Base-by-base conservation (phyloP, 1,140 invertebrate species). In the Atta texana region DNA sequence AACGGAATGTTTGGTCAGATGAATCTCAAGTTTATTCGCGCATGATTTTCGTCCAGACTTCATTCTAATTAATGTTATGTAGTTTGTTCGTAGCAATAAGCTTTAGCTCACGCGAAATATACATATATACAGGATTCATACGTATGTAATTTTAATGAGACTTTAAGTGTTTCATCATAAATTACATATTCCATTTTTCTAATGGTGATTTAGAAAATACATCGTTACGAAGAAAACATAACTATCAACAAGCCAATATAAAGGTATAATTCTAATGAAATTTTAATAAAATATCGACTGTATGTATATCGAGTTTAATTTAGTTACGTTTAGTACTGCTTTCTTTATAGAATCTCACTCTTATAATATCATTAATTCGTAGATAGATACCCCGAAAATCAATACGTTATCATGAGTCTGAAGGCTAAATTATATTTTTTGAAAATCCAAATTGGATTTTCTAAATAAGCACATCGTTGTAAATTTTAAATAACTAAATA, bases 1-100 rank as follows among this genome's bases (percentile, higher is more conserved):
- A 80, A 68, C 61, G 76, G 76, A 34, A 80, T 68, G 49, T 80
- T 80, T 80, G 76, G 44, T 44, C 44, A 68, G 61, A 66, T 80
- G 76, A 68, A 80, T 68, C 61, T 68, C 76, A 78, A 78, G 76
- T 34, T 80, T 80, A 80, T 80, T 80, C 76, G 44, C 44, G 76
- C 76, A 68, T 80, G 61, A 80, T 80, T 80, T 80, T 80, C 76
- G 44, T 55, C 44, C 61, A 12, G 28, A 34, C 28, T 31, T 53
- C 44, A 34, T 68, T 80, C 76, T 80, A 68, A 80, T 80, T 80
- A 80, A 80, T 68, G 76, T 68, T 80, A 80, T n/a, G 61, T 24
- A 80, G 76, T 53, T 68, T 53, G 57, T n/a, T 59, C 14, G 14
- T 44, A 59, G 44, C 44, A 78, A 68, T 68, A 68, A 53, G 61